Percentiles rank a stretch among this genome's conserved stretches.
phyloP scores from a whole-genome alignment of 2,113 vertebrate species.

The Cyanoliseus patagonus region DNA sequence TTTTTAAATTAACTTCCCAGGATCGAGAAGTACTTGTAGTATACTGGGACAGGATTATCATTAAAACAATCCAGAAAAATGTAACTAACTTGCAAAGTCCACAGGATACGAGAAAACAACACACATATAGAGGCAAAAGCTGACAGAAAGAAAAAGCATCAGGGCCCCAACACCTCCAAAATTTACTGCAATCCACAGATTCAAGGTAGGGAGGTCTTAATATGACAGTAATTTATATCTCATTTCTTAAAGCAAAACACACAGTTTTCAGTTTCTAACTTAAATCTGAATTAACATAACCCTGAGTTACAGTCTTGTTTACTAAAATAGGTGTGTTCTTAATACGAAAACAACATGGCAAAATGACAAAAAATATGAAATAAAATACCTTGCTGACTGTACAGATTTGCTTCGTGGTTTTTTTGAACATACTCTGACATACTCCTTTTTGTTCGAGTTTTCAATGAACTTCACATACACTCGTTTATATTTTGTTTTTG shows the following conservation, averaged over 20 bases:
- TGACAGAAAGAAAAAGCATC: neutral
- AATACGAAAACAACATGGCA: neutral
- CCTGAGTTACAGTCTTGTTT: neutral
- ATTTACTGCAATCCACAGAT: neutral
- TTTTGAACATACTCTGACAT: conserved; percentile 93
- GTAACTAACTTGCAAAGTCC: neutral
- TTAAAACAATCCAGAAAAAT: neutral
- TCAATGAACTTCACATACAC: conserved; percentile 97
- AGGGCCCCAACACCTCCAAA: neutral
- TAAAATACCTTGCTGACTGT: conserved; percentile 87
- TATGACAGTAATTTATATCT: neutral
- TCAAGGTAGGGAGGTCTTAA: neutral
- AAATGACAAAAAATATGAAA: neutral
- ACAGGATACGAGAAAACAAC: neutral
- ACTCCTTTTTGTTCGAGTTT: conserved; percentile 97
- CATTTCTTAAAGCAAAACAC: neutral
- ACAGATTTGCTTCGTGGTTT: conserved; percentile 92
- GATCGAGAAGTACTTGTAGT: neutral
- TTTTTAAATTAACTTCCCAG: neutral
- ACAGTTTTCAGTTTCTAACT: neutral
- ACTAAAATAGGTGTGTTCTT: neutral
- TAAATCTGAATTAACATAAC: neutral
- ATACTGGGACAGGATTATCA: neutral
- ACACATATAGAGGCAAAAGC: neutral
- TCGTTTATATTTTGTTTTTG: conserved; percentile 94